These are phyloP conservation scores for Halyomorpha halys DNA, from an alignment of 1,140 invertebrate species.

Conservation along the genomic window DNA sequence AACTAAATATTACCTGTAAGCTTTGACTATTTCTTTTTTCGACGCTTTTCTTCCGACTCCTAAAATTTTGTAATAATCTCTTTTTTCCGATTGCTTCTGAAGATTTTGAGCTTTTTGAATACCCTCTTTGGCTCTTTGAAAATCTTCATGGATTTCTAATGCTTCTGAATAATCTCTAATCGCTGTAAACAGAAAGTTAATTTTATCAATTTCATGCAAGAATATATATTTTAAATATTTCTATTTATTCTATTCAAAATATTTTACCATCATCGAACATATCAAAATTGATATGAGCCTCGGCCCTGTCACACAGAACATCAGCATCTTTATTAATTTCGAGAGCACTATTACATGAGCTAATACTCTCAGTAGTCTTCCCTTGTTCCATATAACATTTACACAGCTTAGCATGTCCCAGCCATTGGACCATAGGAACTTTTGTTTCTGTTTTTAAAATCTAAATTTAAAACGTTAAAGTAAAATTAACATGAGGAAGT, in stretches of 20 bases:
- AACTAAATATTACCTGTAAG: constrained; percentile 56
- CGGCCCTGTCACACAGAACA: constrained; percentile 80
- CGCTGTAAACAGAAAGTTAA: constrained; percentile 51
- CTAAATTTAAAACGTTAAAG: constrained; percentile 31
- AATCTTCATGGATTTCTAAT: constrained; percentile 69
- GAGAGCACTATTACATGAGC: constrained; percentile 69
- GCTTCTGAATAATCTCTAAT: constrained; percentile 80
- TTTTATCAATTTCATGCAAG: constrained; percentile 27
- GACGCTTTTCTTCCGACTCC: constrained; percentile 72
- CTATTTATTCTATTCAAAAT: background rate
- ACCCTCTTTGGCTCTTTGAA: constrained; percentile 78
- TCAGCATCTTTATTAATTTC: constrained; percentile 64
- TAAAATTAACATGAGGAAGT: background rate
- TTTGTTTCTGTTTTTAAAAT: constrained; percentile 58
- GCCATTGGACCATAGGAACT: constrained; percentile 58
- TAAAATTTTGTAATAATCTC: constrained; percentile 98
- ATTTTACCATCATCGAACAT: constrained; percentile 81
- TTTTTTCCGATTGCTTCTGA: constrained; percentile 82
- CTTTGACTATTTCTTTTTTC: constrained; percentile 91
- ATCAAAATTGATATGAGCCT: constrained; percentile 81
- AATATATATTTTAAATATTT: no score
- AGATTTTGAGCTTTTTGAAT: constrained; percentile 81
- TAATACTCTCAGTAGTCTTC: constrained; percentile 54
- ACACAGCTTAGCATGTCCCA: constrained; percentile 63
- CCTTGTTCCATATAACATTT: constrained; percentile 59